These are phyloP conservation scores for Bos javanicus DNA, from an alignment of 2,113 vertebrate species.

Conservation along the genomic window DNA sequence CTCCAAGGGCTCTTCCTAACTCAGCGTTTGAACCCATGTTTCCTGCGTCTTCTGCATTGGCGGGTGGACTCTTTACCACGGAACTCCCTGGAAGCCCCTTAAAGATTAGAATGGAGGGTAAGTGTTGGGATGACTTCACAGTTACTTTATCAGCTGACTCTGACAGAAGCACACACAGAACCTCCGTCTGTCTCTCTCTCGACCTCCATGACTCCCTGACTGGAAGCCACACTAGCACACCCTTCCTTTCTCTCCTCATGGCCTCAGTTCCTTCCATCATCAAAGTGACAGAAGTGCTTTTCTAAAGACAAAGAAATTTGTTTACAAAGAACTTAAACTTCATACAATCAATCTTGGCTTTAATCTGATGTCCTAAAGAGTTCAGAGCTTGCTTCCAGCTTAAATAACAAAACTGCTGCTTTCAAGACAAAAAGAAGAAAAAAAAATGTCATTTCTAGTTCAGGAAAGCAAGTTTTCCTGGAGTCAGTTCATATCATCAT, in stretches of 20 bases:
- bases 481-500: neutral
- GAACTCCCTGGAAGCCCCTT: neutral
- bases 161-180: neutral
- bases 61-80: accelerated
- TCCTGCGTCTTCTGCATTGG: neutral
- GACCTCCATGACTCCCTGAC: accelerated
- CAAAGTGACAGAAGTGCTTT: neutral
- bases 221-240: neutral
- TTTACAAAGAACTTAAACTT: neutral
- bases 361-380: neutral
- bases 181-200: neutral
- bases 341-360: neutral
- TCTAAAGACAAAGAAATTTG: neutral
- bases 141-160: neutral
- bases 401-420: neutral
- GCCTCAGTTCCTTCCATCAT: neutral
- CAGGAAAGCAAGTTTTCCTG: neutral
- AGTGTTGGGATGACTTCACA: neutral
- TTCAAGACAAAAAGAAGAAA: neutral
- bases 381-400: neutral
- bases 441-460: neutral
- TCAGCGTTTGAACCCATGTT: accelerated
- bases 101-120: neutral
- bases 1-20: neutral
- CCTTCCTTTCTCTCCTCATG: neutral